These are phyloP conservation scores for Bombus breviceps DNA, from an alignment of 1,140 invertebrate species.

Conservation along the genomic window DNA sequence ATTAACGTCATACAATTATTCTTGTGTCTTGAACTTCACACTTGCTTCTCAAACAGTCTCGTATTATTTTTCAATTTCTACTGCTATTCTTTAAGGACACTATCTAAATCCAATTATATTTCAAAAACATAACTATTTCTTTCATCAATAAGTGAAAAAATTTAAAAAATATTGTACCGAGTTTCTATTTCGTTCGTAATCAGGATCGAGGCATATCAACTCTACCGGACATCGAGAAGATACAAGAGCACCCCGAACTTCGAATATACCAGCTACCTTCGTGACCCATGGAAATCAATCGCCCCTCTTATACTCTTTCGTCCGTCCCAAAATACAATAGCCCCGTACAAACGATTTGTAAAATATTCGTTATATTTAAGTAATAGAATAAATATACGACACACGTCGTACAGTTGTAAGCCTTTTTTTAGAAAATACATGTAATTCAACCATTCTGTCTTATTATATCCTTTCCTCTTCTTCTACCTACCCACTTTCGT, in stretches of 20 bases:
- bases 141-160: not conserved
- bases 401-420: slow-evolving; percentile 27
- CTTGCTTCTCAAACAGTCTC: not conserved
- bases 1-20: not conserved
- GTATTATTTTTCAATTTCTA: not conserved
- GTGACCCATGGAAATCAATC: slow-evolving; percentile 47
- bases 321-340: slow-evolving; percentile 25
- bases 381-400: slow-evolving; percentile 36
- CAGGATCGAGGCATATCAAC: slow-evolving; percentile 89
- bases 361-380: slow-evolving; percentile 63
- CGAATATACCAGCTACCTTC: slow-evolving; percentile 58
- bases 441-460: slow-evolving; percentile 5
- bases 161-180: not conserved
- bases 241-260: slow-evolving; percentile 79
- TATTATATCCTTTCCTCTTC: not conserved
- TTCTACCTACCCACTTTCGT: not conserved
- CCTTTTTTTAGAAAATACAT: slow-evolving; percentile 48
- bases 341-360: slow-evolving; percentile 47
- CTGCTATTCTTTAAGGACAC: not conserved
- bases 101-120: not conserved
- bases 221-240: slow-evolving; percentile 85
- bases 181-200: slow-evolving; percentile 58
- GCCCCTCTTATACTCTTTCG: not conserved
- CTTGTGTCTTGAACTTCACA: not conserved
- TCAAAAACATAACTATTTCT: not conserved